A percentile compares a stretch with the other conserved stretches of the same genome.
phyloP scores from a whole-genome alignment of 2,113 vertebrate species.

The Nipponia nippon region DNA sequence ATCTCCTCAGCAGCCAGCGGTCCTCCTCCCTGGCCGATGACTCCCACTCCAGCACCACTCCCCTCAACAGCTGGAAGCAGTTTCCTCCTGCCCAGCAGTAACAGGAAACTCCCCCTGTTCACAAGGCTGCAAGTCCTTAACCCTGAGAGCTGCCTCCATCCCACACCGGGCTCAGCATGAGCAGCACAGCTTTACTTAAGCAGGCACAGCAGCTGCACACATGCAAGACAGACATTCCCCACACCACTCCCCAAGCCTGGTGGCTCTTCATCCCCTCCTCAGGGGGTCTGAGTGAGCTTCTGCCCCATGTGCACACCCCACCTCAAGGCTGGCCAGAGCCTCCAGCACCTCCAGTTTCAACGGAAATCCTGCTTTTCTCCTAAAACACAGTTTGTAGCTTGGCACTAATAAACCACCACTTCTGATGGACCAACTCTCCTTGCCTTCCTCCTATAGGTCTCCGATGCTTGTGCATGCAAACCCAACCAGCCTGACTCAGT shows the following conservation, averaged over 20 bases:
- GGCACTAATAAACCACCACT: neutral
- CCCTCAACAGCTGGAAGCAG: conserved; percentile 40
- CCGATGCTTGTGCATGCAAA: fast-evolving
- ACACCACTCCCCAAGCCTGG: neutral
- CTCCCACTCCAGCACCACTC: neutral
- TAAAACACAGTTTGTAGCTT: fast-evolving
- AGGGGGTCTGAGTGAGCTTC: neutral
- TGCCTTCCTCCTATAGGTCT: neutral
- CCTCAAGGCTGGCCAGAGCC: neutral
- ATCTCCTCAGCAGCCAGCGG: neutral
- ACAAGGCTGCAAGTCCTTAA: neutral
- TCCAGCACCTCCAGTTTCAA: neutral
- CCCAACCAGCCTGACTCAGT: fast-evolving
- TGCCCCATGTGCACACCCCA: neutral
- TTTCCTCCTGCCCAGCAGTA: conserved; percentile 27
- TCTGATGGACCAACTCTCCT: neutral
- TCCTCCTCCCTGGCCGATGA: neutral
- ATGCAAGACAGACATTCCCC: fast-evolving
- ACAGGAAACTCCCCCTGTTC: conserved; percentile 18
- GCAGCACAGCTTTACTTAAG: fast-evolving
- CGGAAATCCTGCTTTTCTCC: neutral
- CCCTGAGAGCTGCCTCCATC: neutral
- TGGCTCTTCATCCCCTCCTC: neutral
- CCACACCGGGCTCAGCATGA: fast-evolving
- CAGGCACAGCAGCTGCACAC: neutral